These are phyloP conservation scores for Ariolimax columbianus DNA, from an alignment of 2,888 invertebrate genomes.

Conservation along the genomic window DNA sequence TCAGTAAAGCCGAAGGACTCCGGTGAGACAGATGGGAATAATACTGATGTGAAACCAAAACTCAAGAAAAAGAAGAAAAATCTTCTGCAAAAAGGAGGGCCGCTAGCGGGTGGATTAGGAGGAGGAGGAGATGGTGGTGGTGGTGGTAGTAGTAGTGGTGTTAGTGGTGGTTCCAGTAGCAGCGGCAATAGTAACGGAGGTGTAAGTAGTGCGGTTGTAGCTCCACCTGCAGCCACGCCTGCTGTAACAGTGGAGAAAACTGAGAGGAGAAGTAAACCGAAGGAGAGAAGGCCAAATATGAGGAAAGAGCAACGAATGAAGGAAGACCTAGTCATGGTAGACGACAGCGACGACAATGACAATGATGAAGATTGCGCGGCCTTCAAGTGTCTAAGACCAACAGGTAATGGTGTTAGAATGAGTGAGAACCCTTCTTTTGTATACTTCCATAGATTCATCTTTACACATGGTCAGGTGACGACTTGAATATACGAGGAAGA, in stretches of 20 bases:
- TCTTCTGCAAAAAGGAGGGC: slow-evolving; percentile 9
- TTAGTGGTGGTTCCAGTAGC: not conserved
- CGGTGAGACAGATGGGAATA: slow-evolving; percentile 12
- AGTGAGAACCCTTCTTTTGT: not conserved
- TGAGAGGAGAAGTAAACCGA: slow-evolving; percentile 43
- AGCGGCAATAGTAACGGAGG: not conserved
- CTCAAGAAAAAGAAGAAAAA: slow-evolving; percentile 60
- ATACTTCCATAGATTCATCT: not conserved
- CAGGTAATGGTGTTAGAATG: slow-evolving; percentile 59
- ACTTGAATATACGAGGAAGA: no score
- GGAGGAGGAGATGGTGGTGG: slow-evolving; percentile 1
- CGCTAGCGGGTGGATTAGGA: not conserved
- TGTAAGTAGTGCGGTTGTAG: not conserved
- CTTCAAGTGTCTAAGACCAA: slow-evolving; percentile 75
- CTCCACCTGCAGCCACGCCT: slow-evolving; percentile 2
- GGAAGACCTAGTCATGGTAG: slow-evolving; percentile 65
- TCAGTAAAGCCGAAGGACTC: slow-evolving; percentile 45
- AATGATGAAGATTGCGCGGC: slow-evolving; percentile 77
- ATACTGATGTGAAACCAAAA: slow-evolving; percentile 51
- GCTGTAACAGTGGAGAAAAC: slow-evolving; percentile 32
- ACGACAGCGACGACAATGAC: slow-evolving; percentile 69
- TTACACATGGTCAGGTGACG: no score
- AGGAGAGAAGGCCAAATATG: slow-evolving; percentile 65
- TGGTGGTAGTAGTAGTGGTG: not conserved
- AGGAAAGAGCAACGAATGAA: slow-evolving; percentile 65